phyloP scores from a whole-genome alignment of 2,888 invertebrate genomes.

The Erpobdella octoculata region DNA sequence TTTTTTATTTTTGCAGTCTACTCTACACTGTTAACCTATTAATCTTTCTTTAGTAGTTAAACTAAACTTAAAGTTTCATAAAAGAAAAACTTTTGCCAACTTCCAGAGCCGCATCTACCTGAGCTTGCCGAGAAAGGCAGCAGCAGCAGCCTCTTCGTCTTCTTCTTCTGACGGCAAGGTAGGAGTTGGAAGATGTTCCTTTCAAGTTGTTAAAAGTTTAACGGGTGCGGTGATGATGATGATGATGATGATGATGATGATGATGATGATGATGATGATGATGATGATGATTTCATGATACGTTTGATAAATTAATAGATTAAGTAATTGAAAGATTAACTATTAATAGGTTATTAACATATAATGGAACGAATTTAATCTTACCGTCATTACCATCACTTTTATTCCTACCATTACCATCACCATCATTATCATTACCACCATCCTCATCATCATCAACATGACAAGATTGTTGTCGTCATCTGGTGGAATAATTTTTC shows the following conservation, averaged over 20 bases:
- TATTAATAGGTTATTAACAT: too few species aligned
- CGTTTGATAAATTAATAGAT: too few species aligned
- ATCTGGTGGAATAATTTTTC: too few species aligned
- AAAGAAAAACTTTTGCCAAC: neutral
- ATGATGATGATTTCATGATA: too few species aligned
- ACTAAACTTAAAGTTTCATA: neutral
- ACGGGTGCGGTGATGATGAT: neutral
- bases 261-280: neutral
- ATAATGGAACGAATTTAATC: too few species aligned
- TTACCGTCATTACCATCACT: slow-evolving; percentile 1
- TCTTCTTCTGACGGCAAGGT: neutral
- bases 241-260: slow-evolving; percentile 1
- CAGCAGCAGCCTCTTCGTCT: too few species aligned
- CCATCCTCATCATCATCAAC: neutral
- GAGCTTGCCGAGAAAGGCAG: slow-evolving; percentile 3
- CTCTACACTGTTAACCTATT: too few species aligned
- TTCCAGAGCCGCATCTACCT: slow-evolving; percentile 11
- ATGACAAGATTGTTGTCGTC: too few species aligned
- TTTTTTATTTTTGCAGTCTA: too few species aligned
- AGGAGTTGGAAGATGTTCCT: too few species aligned
- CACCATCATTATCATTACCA: neutral
- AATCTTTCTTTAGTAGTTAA: neutral
- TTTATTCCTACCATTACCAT: neutral
- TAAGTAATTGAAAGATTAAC: too few species aligned
- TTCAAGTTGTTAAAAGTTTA: too few species aligned